Conservation (phyloP, 2,113 vertebrate species). For the Isurus oxyrinchus region DNA sequence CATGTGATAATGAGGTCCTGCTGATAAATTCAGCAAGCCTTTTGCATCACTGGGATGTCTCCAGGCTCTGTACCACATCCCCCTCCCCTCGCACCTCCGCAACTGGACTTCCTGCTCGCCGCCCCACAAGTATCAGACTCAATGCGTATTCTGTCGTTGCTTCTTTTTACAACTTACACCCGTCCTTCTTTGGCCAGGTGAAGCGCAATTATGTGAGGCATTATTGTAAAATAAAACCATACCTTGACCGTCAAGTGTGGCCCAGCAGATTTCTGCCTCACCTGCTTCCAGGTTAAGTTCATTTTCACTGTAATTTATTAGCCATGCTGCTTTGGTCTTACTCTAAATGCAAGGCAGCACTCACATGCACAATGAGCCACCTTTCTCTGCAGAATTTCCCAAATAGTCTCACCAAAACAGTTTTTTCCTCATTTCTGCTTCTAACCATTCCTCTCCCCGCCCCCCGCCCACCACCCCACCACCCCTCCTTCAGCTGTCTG, state of each 20-base stretch:
- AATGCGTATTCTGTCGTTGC: not conserved
- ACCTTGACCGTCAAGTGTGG: not conserved
- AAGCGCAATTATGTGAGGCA: not conserved
- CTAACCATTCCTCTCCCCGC: too few species aligned
- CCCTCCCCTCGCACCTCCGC: not conserved
- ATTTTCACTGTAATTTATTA: not conserved
- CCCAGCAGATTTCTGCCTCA: not conserved
- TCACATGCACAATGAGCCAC: not conserved
- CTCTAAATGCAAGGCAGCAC: not conserved
- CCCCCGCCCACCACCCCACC: too few species aligned
- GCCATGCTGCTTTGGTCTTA: not conserved
- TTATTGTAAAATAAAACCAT: not conserved
- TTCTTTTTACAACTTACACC: not conserved
- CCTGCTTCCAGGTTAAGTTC: not conserved
- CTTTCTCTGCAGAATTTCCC: not conserved
- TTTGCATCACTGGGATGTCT: not conserved
- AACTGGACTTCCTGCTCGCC: too few species aligned
- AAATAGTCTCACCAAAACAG: not conserved
- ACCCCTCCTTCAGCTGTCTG: not conserved
- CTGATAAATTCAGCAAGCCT: not conserved
- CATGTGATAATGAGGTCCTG: not conserved
- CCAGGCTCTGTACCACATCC: not conserved
- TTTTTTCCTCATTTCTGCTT: not conserved
- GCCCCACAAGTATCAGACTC: not conserved
- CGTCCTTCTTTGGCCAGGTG: not conserved